Evolutionary conservation across 2,888 invertebrate species (phyloP).

Genomic region (Synergus laeviventris): DNA sequence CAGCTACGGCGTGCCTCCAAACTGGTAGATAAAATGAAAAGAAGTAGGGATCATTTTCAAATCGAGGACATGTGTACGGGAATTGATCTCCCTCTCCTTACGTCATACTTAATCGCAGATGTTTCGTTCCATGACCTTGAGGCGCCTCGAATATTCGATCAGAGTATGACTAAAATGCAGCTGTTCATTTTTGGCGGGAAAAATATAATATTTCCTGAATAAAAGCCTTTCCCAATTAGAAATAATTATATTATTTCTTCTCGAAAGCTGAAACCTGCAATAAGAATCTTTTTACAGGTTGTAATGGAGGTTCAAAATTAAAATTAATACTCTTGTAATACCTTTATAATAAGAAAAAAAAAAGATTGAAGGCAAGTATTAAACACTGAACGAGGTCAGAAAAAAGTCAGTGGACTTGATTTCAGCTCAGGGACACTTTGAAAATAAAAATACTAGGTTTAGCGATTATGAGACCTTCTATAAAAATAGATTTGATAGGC

Average conservation of each 20-base stretch:
- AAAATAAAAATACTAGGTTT: neutral
- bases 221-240: too few species aligned
- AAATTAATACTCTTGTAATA: neutral
- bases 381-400: neutral
- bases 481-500: neutral
- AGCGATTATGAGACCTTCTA: neutral
- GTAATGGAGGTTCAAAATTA: too few species aligned
- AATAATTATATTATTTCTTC: too few species aligned
- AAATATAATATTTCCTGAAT: neutral
- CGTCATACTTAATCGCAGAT: slow-evolving; percentile 16
- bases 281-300: too few species aligned
- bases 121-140: slow-evolving; percentile 12
- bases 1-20: neutral
- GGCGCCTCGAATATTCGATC: slow-evolving; percentile 9
- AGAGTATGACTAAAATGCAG: neutral
- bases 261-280: too few species aligned
- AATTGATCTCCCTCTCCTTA: neutral
- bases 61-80: slow-evolving; percentile 14
- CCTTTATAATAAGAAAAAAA: neutral
- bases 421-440: slow-evolving; percentile 11
- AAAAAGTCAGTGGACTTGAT: slow-evolving; percentile 8
- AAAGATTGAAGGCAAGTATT: neutral
- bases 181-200: neutral
- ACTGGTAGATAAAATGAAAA: neutral
- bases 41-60: neutral